Evolutionary conservation across 1,140 invertebrate species (phyloP).

Genomic region (Geopemphigus sp.): DNA sequence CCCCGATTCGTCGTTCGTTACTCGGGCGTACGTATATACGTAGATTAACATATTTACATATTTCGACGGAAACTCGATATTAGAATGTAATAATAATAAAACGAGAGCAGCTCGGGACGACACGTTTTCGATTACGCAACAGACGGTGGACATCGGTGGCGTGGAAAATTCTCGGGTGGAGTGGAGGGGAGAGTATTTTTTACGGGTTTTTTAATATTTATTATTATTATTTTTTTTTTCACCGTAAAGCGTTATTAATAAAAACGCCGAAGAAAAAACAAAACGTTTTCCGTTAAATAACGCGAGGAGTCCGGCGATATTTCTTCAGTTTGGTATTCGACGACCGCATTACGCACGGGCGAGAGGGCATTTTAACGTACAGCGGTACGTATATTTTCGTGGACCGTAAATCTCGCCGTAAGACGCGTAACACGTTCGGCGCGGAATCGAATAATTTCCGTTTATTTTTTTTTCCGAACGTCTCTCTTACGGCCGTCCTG

Average conservation of each 20-base stretch:
- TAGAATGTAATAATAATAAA: slow-evolving; percentile 33
- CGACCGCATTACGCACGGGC: background rate
- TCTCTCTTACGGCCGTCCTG: background rate
- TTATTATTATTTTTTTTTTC: background rate
- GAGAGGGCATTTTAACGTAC: too few relatives aligned
- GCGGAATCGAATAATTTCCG: slow-evolving; percentile 6
- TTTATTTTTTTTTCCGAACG: slow-evolving; percentile 25
- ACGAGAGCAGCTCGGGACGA: slow-evolving; percentile 16
- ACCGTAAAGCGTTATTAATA: slow-evolving; percentile 22
- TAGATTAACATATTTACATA: background rate
- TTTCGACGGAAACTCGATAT: slow-evolving; percentile 10
- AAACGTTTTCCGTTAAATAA: background rate
- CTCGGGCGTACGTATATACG: background rate
- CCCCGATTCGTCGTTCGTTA: slow-evolving; percentile 4
- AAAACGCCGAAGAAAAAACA: background rate
- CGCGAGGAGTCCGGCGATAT: background rate
- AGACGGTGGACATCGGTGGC: background rate
- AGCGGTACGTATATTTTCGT: too few relatives aligned
- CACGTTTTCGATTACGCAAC: slow-evolving; percentile 17
- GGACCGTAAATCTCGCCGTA: background rate
- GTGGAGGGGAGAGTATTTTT: background rate
- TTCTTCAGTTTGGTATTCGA: background rate
- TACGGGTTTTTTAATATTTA: slow-evolving; percentile 14
- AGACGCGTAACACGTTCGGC: slow-evolving; percentile 13
- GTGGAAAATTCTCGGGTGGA: background rate